Base-by-base conservation (phyloP, 2,888 invertebrate genomes). In the Sesia bembeciformis region DNA sequence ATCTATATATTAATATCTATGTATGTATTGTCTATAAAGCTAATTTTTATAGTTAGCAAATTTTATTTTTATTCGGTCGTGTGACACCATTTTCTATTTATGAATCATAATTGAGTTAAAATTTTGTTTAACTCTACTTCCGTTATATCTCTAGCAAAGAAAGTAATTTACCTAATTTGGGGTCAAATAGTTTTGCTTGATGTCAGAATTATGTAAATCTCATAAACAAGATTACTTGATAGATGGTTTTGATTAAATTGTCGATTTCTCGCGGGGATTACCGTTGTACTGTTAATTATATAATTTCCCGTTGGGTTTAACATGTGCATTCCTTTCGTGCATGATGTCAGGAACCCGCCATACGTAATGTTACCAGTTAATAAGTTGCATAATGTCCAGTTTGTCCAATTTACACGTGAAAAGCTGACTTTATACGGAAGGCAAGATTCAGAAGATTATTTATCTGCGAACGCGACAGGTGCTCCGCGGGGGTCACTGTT, bases 401-500 rank as follows among this genome's bases (percentile, higher is more conserved):
- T 56, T 42, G 49, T 49, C 52, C 57, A 54, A 58, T 56, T 56
- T 57, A 50, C 52, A 54, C 53, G 54, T 55, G 53, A 60, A 56
- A 58, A 57, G 38, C 23, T 38, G 39, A 38, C 53, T 49, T 53
- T 53, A 56, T 58, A 54, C 52, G 55, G 52, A 53, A 55, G 57
- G 46, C n/a, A 3, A 23, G 5, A 46, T 46, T 8, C n/a, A 3
- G 23, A 46, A 46, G 46, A 46, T 46, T 46, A n/a, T 46, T 46
- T 46, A 46, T 46, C 23, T 46, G 8, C 8, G 4, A 58, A 58
- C 58, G 62, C 59, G 67, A 68, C 77, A 76, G 78, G 77, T 82
- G 77, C 68, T 64, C 73, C 63, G 53, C 72, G 67, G 71, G 70
- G 82, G 81, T 84, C 82, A 79, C 53, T 56, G 60, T 63, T 70